Base-by-base conservation (phyloP, 2,797 vertebrate species). In the Paedocypris micromegethes region DNA sequence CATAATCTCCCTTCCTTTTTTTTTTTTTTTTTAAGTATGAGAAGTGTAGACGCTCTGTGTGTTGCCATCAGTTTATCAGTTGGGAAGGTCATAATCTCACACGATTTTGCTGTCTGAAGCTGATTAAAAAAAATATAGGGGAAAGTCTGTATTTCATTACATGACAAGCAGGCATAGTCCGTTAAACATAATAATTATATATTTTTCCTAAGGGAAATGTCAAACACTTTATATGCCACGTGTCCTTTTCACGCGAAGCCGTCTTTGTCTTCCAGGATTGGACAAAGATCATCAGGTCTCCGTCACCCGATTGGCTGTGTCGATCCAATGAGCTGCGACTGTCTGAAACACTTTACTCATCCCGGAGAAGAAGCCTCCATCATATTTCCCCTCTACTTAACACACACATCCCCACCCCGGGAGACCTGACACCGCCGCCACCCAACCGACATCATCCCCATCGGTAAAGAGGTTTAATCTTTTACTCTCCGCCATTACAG, bases 381-480 rank as follows among this genome's bases (percentile, higher is more conserved):
- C 76, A 73, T 66, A 39, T 60, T 49, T 39, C 49, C 44, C 40
- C 37, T 65, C 53, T 61, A 57, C 5, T 48, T 52, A 47, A 68
- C 63, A 61, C 23, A 69, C 53, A 68, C 47, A 56, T 64, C 54
- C 50, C 67, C 43, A 64, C 74, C 82, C 80, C 82, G 74, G 71
- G 75, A 77, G 81, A 63, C 86, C 84, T 85, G 83, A 86, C 83
- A 84, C 82, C 75, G 82, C 82, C 75, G 82, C 84, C 84, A 80
- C 83, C 86, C 86, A 81, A 70, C 79, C 79, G 78, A 82, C 83
- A 79, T 79, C 81, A 76, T 69, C 74, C 82, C 82, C 81, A 78
- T 84, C 85, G 80, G 79, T 81, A 83, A 80, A 84, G 86, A 87
- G 86, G 88, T 90, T 85, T 88, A 90, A 92, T 90, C 88, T 86